Evolutionary conservation across 1,140 invertebrate species (phyloP), one percentile per base, ranked within the genome.

Genomic region (Calliphora vicina): DNA sequence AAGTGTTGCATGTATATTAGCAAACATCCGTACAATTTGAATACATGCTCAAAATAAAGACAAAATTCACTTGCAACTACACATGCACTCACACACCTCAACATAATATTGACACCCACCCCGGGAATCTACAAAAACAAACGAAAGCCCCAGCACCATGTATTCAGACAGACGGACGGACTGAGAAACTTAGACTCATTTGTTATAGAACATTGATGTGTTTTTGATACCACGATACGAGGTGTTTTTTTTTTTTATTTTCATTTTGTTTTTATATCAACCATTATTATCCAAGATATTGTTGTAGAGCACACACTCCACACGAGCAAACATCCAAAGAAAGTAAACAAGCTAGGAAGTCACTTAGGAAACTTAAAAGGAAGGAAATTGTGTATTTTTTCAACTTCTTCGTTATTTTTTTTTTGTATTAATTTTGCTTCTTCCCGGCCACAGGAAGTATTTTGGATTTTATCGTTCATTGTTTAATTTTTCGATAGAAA

Each of bases 381-480:
- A 67, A 67, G 61, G 61, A 67, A 67, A 23, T 67, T 67, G 61
- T 67, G 61, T 67, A 20, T 20, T 67, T 10, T 25, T 67, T 20
- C 35, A 35, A 8, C 35, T 35, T 35, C 35, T 35, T 35, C 35
- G 35, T 57, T 57, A 17, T 57, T 57, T 57, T 13, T 57, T 57
- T 12, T 57, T n/a, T 12, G 12, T 57, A 57, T n/a, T 17, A n/a
- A n/a, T 57, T 57, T 57, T n/a, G 50, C n/a, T 12, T 67, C 23
- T 67, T 23, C 61, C 61, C 61, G 20, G 61, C n/a, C 61, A 67
- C 61, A 67, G 61, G 61, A 67, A 67, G 20, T 67, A 67, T 25
- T 67, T 67, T 67, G 61, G 61, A 67, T 67, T 67, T 67, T 67
- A 67, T 67, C 61, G 61, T 67, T 67, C 61, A 67, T 67, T 67